Percentiles rank a stretch among this genome's conserved stretches.
These are phyloP conservation scores for Tenualosa ilisha DNA, from an alignment of 2,797 vertebrate species.

Conservation along the genomic window DNA sequence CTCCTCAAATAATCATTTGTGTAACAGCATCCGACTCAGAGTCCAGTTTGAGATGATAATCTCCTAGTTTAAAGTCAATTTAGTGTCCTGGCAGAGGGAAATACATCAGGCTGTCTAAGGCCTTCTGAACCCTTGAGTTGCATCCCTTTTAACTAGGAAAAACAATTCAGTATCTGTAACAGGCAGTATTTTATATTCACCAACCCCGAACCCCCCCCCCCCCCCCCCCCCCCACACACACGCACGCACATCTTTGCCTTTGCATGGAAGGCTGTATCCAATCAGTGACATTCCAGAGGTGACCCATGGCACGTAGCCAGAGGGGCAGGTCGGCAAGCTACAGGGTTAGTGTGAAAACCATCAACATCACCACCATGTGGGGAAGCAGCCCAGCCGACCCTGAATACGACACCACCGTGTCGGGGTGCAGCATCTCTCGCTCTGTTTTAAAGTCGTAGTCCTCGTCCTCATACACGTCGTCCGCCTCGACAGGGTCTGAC, in stretches of 20 bases:
- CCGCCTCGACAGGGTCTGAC: conserved; percentile 63
- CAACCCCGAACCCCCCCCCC: neutral
- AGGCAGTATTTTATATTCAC: neutral
- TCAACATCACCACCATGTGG: conserved; percentile 34
- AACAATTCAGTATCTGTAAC: neutral
- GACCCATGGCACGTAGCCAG: conserved; percentile 1
- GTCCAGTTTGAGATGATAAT: neutral
- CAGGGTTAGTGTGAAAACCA: neutral
- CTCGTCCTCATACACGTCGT: conserved; percentile 73
- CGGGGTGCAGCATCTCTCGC: conserved; percentile 51
- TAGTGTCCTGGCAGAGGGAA: neutral
- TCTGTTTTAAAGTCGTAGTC: conserved; percentile 66
- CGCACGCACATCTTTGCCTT: too few species aligned
- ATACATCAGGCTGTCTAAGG: neutral
- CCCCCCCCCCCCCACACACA: too few species aligned
- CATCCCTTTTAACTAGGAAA: neutral
- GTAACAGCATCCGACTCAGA: neutral
- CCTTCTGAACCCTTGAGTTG: neutral
- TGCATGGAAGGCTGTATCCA: neutral
- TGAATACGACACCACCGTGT: conserved; percentile 46
- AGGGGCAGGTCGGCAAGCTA: neutral
- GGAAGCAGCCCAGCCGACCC: conserved; percentile 39
- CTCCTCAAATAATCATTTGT: conserved; percentile 29
- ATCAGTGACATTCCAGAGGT: conserved; percentile 18
- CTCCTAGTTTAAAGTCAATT: neutral